These are phyloP conservation scores for Menidia menidia DNA, from an alignment of 2,797 vertebrate species.

Conservation along the genomic window DNA sequence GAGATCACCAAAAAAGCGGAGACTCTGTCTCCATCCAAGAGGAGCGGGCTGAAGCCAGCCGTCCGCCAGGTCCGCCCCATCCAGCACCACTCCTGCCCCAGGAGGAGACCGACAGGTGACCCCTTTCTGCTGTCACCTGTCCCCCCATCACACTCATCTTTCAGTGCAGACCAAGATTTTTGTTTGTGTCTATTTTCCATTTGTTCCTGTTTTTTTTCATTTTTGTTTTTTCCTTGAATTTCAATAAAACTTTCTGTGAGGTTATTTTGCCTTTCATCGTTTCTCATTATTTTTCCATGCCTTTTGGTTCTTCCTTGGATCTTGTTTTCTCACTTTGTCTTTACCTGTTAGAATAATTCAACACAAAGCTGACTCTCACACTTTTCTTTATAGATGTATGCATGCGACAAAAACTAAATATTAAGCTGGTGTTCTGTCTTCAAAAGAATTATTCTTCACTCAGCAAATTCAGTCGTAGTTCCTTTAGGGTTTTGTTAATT, in stretches of 20 bases:
- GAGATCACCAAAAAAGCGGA: slow-evolving; percentile 97
- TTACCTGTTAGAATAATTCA: background rate
- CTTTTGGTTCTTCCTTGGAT: no score
- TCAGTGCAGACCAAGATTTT: slow-evolving; percentile 74
- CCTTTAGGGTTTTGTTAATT: background rate
- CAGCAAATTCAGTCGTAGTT: slow-evolving; percentile 11
- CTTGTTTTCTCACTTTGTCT: background rate
- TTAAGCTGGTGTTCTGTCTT: slow-evolving; percentile 24
- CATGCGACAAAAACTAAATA: background rate
- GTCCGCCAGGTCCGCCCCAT: slow-evolving; percentile 93
- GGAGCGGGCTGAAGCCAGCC: slow-evolving; percentile 92
- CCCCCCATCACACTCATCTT: slow-evolving; percentile 69
- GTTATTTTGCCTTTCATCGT: background rate
- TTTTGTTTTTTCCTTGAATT: slow-evolving; percentile 28
- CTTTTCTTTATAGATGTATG: no score
- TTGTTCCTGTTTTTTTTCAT: slow-evolving; percentile 13
- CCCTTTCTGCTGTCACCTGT: slow-evolving; percentile 84
- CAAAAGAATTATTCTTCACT: slow-evolving; percentile 41
- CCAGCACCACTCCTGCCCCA: slow-evolving; percentile 96
- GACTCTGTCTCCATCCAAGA: slow-evolving; percentile 95
- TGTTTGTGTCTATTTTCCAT: slow-evolving; percentile 28
- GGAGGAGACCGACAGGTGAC: slow-evolving; percentile 98
- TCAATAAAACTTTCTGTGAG: slow-evolving; percentile 3
- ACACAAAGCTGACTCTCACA: background rate
- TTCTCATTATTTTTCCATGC: background rate